Percentiles rank a stretch among this genome's conserved stretches.
phyloP scores from a whole-genome alignment of 2,888 invertebrate species.

The Tridacna crocea region DNA sequence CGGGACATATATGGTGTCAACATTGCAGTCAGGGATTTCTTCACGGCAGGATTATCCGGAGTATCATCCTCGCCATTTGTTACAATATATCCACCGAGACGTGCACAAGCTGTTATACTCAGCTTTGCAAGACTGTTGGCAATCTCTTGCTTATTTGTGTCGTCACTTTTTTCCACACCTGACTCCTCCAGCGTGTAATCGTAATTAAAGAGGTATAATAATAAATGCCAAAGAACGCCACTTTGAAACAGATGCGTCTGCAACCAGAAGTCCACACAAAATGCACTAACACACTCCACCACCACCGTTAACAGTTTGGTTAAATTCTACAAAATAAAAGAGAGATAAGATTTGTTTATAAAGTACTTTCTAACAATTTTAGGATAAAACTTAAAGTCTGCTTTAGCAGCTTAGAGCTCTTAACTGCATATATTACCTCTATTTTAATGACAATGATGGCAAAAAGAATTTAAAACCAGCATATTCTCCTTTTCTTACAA shows the following conservation, averaged over 20 bases:
- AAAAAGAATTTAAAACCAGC: neutral
- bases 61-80: conserved; percentile 85
- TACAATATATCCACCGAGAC: conserved; percentile 88
- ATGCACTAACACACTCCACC: conserved; percentile 94
- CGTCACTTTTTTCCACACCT: conserved; percentile 93
- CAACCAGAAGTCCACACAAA: conserved; percentile 93
- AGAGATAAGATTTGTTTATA: neutral
- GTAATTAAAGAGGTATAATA: conserved; percentile 95
- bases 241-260: conserved; percentile 87
- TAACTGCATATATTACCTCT: too few species aligned
- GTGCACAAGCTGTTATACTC: conserved; percentile 92
- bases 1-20: conserved; percentile 95
- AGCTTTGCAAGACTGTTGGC: conserved; percentile 96
- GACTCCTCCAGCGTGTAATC: conserved; percentile 97
- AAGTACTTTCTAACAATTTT: too few species aligned
- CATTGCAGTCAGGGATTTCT: conserved; percentile 88
- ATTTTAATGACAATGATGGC: too few species aligned
- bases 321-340: conserved; percentile 86
- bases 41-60: conserved; percentile 88
- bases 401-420: too few species aligned
- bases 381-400: too few species aligned
- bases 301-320: conserved; percentile 93
- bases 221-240: conserved; percentile 95
- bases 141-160: conserved; percentile 94
- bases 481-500: too few species aligned